These are phyloP conservation scores for Periparus ater DNA, from an alignment of 2,797 vertebrate species.

Conservation along the genomic window DNA sequence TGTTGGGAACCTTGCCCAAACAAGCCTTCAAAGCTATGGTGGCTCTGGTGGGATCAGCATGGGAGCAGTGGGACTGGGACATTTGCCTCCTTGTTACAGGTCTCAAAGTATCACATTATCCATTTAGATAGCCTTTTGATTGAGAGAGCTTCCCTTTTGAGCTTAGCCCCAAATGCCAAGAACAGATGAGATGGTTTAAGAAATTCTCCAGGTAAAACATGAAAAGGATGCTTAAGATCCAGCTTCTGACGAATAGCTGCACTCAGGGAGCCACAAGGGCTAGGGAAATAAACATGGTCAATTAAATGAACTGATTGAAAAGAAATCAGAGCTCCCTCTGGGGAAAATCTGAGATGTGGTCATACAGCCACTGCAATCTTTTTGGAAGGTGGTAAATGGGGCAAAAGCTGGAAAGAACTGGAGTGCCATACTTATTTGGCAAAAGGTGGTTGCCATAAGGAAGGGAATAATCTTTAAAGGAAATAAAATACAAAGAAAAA, in stretches of 20 bases:
- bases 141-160: slow-evolving; percentile 38
- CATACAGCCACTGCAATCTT: background rate
- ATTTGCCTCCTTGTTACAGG: slow-evolving; percentile 4
- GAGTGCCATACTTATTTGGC: background rate
- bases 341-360: slow-evolving; percentile 24
- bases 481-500: slow-evolving; percentile 44
- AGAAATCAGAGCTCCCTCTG: slow-evolving; percentile 32
- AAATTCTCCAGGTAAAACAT: slow-evolving; percentile 63
- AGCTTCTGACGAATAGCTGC: slow-evolving; percentile 55
- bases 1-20: slow-evolving; percentile 7
- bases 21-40: slow-evolving; percentile 23
- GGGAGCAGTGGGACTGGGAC: background rate
- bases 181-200: slow-evolving; percentile 60
- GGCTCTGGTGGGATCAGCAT: background rate
- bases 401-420: slow-evolving; percentile 27
- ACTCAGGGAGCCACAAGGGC: slow-evolving; percentile 43
- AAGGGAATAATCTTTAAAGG: slow-evolving; percentile 43
- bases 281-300: slow-evolving; percentile 64
- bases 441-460: slow-evolving; percentile 31
- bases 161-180: slow-evolving; percentile 48
- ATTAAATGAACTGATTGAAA: slow-evolving; percentile 68
- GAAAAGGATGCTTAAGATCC: slow-evolving; percentile 62
- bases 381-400: slow-evolving; percentile 28
- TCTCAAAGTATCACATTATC: slow-evolving; percentile 44
- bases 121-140: slow-evolving; percentile 58